Percentiles rank a stretch among this genome's conserved stretches.
These are phyloP conservation scores for Porites divaricata DNA, from an alignment of 92 coral and sea anemone species.

Conservation along the genomic window DNA sequence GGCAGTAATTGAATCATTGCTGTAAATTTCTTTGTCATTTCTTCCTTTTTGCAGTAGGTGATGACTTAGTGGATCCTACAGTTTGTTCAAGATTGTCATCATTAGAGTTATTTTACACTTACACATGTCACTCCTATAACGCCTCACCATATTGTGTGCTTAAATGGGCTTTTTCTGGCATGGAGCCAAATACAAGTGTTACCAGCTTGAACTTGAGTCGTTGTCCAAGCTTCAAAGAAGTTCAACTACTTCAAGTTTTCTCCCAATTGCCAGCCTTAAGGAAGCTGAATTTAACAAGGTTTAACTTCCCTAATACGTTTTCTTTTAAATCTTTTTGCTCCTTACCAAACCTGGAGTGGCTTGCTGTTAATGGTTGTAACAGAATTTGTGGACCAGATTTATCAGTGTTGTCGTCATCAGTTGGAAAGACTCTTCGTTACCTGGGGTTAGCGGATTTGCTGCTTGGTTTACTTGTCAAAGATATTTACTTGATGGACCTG, in stretches of 20 bases:
- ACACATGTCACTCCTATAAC: not conserved
- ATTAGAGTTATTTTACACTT: not conserved
- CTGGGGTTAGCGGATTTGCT: not conserved
- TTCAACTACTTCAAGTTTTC: conserved; percentile 7
- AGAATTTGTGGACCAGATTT: not conserved
- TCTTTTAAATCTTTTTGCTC: not conserved
- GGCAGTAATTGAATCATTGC: too few species aligned
- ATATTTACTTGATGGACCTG: conserved; percentile 4
- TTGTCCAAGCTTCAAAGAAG: too few species aligned
- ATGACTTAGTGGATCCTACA: not conserved
- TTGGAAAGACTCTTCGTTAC: conserved; percentile 7
- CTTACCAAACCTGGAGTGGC: conserved; percentile 23
- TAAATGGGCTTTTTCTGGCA: not conserved
- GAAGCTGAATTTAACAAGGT: conserved; percentile 1
- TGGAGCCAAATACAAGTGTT: not conserved
- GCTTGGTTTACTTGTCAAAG: not conserved
- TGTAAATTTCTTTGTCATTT: too few species aligned
- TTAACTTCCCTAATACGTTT: not conserved
- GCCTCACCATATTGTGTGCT: not conserved
- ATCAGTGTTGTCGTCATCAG: not conserved
- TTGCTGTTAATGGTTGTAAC: not conserved
- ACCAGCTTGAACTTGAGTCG: not conserved
- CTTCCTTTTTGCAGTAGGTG: not conserved
- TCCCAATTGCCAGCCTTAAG: conserved; percentile 2
- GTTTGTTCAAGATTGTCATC: conserved; percentile 2